These are phyloP conservation scores for Heliconius hortense DNA, from an alignment of 2,888 invertebrate species.

Conservation along the genomic window DNA sequence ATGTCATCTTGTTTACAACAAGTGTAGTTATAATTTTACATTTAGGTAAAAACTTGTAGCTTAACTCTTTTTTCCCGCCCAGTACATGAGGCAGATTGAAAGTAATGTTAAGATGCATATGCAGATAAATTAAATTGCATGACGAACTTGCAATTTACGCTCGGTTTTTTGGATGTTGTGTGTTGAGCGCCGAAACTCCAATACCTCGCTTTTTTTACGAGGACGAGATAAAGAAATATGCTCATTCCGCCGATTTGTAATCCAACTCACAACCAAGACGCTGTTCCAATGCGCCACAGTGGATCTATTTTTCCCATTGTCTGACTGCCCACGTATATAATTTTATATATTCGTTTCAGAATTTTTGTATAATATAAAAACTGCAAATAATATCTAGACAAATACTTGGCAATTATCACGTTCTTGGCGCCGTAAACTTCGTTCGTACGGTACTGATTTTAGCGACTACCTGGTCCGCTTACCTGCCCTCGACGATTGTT, in stretches of 20 bases:
- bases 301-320: neutral
- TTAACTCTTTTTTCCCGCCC: too few species aligned
- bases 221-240: neutral
- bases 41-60: too few species aligned
- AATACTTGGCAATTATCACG: conserved; percentile 36
- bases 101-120: neutral
- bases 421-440: conserved; percentile 40
- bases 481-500: conserved; percentile 46
- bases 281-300: neutral
- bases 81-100: too few species aligned
- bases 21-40: too few species aligned
- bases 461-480: conserved; percentile 50
- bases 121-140: too few species aligned
- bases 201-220: too few species aligned
- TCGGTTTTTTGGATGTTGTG: too few species aligned
- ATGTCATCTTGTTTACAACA: too few species aligned
- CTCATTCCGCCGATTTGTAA: neutral
- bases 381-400: conserved; percentile 20
- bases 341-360: neutral
- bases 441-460: conserved; percentile 38
- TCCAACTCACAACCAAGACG: neutral
- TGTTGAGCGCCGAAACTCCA: neutral
- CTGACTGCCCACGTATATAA: neutral
- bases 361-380: neutral
- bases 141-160: too few species aligned